Evolutionary conservation across 2,888 invertebrate genomes (phyloP).

Genomic region (Epinotia brunnichana): DNA sequence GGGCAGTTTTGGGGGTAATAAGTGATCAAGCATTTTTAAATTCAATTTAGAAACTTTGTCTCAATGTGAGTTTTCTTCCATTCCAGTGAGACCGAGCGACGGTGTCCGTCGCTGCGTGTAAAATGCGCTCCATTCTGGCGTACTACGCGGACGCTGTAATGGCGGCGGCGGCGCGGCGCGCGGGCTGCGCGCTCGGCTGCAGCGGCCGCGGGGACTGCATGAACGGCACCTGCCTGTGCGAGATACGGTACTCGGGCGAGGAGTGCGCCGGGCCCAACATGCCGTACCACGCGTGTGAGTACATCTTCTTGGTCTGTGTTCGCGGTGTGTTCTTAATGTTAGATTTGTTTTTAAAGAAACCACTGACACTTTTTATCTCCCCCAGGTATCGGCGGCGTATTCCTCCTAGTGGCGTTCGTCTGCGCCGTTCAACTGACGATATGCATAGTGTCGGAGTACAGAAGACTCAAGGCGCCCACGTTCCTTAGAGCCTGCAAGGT

Average conservation of each 20-base stretch:
- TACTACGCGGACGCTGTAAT: slow-evolving; percentile 80
- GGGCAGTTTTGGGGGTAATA: no score
- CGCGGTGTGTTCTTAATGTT: no score
- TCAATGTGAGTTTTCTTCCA: slow-evolving; percentile 2
- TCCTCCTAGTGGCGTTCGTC: slow-evolving; percentile 92
- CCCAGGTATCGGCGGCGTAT: slow-evolving; percentile 88
- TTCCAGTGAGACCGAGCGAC: slow-evolving; percentile 64
- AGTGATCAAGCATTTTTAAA: no score
- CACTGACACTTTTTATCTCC: slow-evolving; percentile 54
- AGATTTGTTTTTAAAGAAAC: neutral
- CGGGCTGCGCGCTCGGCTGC: slow-evolving; percentile 89
- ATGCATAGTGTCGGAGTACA: slow-evolving; percentile 92
- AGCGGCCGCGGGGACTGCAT: slow-evolving; percentile 96
- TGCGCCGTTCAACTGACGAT: slow-evolving; percentile 93
- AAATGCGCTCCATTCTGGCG: slow-evolving; percentile 79
- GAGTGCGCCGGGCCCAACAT: slow-evolving; percentile 90
- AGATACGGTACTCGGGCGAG: slow-evolving; percentile 93
- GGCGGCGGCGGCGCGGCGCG: slow-evolving; percentile 71
- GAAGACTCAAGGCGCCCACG: slow-evolving; percentile 91
- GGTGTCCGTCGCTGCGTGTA: slow-evolving; percentile 65
- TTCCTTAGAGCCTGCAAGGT: slow-evolving; percentile 92
- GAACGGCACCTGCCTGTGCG: slow-evolving; percentile 95
- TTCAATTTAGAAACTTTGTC: no score
- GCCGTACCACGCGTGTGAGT: slow-evolving; percentile 85
- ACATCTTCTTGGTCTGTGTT: no score